Evolutionary conservation across 2,797 vertebrate species (phyloP).

Genomic region (Poeciliopsis gracilis): DNA sequence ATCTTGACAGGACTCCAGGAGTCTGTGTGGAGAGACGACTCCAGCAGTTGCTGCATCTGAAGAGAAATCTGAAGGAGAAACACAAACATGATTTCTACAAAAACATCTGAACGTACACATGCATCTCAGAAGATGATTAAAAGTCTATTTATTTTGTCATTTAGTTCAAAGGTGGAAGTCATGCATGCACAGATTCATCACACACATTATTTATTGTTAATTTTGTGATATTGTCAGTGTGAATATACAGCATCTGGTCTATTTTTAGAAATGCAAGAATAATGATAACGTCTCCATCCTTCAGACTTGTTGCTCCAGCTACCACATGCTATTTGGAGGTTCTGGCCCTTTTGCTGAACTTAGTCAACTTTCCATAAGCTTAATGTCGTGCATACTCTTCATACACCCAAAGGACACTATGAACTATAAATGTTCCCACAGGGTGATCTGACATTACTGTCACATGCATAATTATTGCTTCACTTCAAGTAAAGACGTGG

Average conservation of each 20-base stretch:
- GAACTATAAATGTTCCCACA: not conserved
- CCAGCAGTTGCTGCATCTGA: conserved; percentile 94
- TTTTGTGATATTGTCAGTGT: not conserved
- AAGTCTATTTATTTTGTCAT: not conserved
- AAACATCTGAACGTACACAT: not conserved
- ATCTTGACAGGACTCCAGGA: conserved; percentile 88
- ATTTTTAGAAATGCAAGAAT: conserved; percentile 24
- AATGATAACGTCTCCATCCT: conserved; percentile 6
- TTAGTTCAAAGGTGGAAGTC: not conserved
- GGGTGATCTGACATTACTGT: not conserved
- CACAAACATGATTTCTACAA: not conserved
- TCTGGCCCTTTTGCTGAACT: conserved; percentile 8
- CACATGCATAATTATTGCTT: conserved; percentile 2
- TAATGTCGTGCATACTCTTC: conserved; percentile 4
- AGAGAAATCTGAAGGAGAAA: conserved; percentile 88
- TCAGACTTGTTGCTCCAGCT: conserved; percentile 1
- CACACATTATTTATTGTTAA: not conserved
- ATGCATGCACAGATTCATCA: not conserved
- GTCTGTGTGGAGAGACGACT: conserved; percentile 86
- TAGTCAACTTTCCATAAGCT: conserved; percentile 11
- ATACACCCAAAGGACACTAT: not conserved
- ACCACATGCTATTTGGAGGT: conserved; percentile 9
- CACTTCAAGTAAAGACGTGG: conserved; percentile 6
- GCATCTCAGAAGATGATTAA: not conserved
- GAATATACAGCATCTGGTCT: conserved; percentile 1